A percentile compares a stretch with the other conserved stretches of the same genome.
Conservation (phyloP, 2,113 vertebrate species). For the Pelvicachromis taeniatus region DNA sequence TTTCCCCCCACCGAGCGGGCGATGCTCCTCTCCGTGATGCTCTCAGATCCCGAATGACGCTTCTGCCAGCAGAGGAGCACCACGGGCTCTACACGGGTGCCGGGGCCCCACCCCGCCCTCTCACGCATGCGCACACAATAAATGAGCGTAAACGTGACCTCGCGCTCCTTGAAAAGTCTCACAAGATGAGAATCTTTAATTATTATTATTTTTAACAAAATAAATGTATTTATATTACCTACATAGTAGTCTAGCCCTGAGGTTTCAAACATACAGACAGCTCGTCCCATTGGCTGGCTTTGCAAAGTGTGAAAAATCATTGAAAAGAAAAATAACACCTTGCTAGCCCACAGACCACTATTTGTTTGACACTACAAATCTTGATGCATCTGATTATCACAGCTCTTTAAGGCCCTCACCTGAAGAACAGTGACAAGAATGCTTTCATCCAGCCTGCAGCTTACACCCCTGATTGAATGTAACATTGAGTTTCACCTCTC, state of each 20-base stretch:
- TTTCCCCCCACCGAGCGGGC: background rate
- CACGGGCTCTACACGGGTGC: background rate
- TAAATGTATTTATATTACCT: background rate
- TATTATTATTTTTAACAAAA: background rate
- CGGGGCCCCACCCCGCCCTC: background rate
- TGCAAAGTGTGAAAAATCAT: background rate
- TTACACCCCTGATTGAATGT: background rate
- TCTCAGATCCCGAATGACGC: background rate
- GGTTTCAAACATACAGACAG: background rate
- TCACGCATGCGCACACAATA: constrained; percentile 54
- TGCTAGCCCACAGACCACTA: background rate
- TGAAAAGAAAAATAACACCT: background rate
- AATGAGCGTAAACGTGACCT: background rate
- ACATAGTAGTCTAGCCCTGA: background rate
- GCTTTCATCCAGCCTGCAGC: background rate
- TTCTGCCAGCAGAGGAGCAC: background rate
- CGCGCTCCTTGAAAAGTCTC: background rate
- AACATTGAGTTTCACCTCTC: background rate
- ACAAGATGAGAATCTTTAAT: background rate
- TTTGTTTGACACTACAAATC: background rate
- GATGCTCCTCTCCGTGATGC: constrained; percentile 1
- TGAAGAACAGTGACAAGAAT: background rate
- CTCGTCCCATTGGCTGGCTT: background rate
- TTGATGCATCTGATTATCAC: background rate
- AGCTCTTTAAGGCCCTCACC: background rate